Base-by-base conservation (phyloP, 1,140 invertebrate genomes). In the Aporrectodea caliginosa region DNA sequence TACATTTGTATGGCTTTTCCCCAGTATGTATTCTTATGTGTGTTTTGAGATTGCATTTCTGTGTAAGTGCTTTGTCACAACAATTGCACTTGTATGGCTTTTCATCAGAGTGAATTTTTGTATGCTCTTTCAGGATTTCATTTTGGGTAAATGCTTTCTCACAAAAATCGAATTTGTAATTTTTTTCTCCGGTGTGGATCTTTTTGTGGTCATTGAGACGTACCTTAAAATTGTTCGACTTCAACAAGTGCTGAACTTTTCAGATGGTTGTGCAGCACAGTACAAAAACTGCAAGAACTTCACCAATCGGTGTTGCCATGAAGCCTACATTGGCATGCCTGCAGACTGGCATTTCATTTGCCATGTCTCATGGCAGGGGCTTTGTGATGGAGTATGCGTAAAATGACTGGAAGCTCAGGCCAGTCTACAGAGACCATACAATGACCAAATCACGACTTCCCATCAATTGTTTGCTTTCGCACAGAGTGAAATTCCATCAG, bases 241-340 rank as follows among this genome's bases (percentile, higher is more conserved):
- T 22, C 73, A 70, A 69, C 35, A 77, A 68, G 71, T 71, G 2
- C 16, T 30, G 82, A 85, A 43, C 82, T 84, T 84, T 73, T 80
- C 82, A 78, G 71, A 30, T 35, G 69, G n/a, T 0, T 33, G 31
- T 76, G 73, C 70, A 16, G 34, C 30, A 74, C 16, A 74, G 33
- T 33, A 32, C n/a, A 32, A 34, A 32, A 74, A 74, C 6, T 31
- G 73, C 14, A 34, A 74, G n/a, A 74, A 74, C 33, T 31, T 74
- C n/a, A n/a, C 30, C 22, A 31, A 74, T 31, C 73, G 22, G 31
- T 34, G 30, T 74, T 31, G 73, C 16, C 34, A 74, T 32, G 16
- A 34, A 74, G 33, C 16, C n/a, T 1, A 22, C 33, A 22, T 81
- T 69, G 73, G 71, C 35, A 29, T 68, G 68, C 68, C 32, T 29